A percentile compares a stretch with the other conserved stretches of the same genome.
Conservation (phyloP, 2,888 invertebrate species). For the Clitarchus hookeri region DNA sequence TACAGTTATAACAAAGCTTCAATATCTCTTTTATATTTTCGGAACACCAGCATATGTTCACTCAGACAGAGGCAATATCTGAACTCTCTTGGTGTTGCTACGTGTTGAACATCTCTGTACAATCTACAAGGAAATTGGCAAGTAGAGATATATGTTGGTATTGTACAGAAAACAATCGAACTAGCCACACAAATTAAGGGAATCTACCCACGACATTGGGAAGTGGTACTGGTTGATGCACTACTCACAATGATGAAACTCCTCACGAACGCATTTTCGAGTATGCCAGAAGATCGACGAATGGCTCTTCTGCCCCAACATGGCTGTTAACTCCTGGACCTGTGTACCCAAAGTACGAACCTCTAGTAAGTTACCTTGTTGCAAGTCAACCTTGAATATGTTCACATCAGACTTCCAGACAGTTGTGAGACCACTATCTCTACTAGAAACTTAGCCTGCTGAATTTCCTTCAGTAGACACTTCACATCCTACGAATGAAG, state of each 20-base stretch:
- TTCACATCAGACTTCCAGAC: constrained; percentile 33
- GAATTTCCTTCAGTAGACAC: too few relatives aligned
- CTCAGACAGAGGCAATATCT: neutral
- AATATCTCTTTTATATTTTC: neutral
- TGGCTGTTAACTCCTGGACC: too few relatives aligned
- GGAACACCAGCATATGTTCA: too few relatives aligned
- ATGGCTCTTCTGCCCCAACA: constrained; percentile 39
- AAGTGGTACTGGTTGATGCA: constrained; percentile 12
- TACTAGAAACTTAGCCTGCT: too few relatives aligned
- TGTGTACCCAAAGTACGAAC: constrained; percentile 40
- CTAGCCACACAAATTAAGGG: neutral
- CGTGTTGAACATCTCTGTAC: neutral
- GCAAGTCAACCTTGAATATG: constrained; percentile 42
- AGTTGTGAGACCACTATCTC: too few relatives aligned
- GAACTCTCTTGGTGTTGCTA: neutral
- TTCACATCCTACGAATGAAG: too few relatives aligned
- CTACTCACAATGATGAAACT: constrained; percentile 26
- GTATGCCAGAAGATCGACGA: constrained; percentile 37
- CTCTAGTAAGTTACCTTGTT: constrained; percentile 40
- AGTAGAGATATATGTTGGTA: neutral
- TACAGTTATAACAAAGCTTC: neutral
- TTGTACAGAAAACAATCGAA: constrained; percentile 16
- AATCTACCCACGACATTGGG: neutral
- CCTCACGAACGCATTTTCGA: constrained; percentile 37
- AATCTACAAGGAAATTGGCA: constrained; percentile 20